Conservation (phyloP, 2,888 invertebrate species). For the Flexamia atlantica region DNA sequence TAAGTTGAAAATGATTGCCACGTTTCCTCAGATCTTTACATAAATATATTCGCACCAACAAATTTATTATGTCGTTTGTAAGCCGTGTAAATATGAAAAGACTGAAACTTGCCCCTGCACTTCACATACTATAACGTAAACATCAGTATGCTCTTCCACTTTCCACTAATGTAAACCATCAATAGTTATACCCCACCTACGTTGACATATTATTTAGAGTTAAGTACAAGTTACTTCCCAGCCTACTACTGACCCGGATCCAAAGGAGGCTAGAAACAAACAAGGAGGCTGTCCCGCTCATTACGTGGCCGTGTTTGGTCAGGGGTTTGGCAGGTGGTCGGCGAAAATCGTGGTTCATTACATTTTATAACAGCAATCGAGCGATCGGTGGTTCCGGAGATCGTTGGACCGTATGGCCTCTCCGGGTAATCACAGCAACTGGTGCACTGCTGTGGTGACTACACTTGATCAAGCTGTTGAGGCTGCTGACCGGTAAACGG, state of each 20-base stretch:
- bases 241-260: background rate
- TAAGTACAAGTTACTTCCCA: background rate
- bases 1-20: too few species aligned
- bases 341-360: conserved; percentile 43
- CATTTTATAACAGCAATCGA: conserved; percentile 42
- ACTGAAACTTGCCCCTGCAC: too few species aligned
- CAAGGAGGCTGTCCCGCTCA: background rate
- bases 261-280: conserved; percentile 9
- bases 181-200: too few species aligned
- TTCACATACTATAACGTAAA: too few species aligned
- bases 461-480: background rate
- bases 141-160: too few species aligned
- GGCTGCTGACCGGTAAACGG: background rate
- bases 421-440: background rate
- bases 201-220: too few species aligned
- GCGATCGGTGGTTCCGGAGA: background rate
- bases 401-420: conserved; percentile 1
- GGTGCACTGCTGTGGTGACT: background rate
- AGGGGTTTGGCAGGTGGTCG: conserved; percentile 20
- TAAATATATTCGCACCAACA: too few species aligned
- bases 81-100: too few species aligned
- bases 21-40: too few species aligned
- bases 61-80: too few species aligned
- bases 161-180: too few species aligned
- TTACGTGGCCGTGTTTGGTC: background rate